A percentile compares a stretch with the other conserved stretches of the same genome.
These are phyloP conservation scores for Callosobruchus maculatus DNA, from an alignment of 2,888 invertebrate species.

Conservation along the genomic window DNA sequence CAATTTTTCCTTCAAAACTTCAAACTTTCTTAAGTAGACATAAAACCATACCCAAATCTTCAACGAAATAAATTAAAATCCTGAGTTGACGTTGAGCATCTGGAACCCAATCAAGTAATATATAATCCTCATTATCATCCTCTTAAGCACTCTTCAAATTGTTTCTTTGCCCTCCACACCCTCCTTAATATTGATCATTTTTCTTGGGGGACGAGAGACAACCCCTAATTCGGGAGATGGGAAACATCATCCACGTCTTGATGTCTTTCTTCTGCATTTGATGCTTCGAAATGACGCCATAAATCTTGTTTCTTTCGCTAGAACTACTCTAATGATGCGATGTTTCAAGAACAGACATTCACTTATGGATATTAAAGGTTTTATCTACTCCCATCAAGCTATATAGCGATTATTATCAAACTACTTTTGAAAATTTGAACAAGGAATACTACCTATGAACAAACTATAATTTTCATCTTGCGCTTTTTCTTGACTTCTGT, in stretches of 20 bases:
- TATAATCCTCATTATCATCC: constrained; percentile 3
- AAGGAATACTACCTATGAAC: too few relatives aligned
- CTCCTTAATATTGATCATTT: not conserved
- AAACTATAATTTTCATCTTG: too few relatives aligned
- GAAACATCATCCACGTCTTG: not conserved
- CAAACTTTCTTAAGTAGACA: too few relatives aligned
- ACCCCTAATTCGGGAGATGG: not conserved
- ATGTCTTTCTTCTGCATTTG: not conserved
- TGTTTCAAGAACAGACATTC: not conserved
- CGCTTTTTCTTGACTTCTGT: too few relatives aligned
- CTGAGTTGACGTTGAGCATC: not conserved
- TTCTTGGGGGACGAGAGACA: not conserved
- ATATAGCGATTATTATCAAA: too few relatives aligned
- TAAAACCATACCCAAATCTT: not conserved
- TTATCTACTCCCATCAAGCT: not conserved
- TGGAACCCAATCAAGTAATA: constrained; percentile 1
- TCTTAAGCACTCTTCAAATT: constrained; percentile 1
- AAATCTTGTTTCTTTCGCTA: not conserved
- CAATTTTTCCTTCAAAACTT: too few relatives aligned
- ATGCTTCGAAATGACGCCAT: not conserved
- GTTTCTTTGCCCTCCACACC: not conserved
- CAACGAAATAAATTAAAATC: not conserved
- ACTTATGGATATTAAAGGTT: not conserved
- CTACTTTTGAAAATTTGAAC: too few relatives aligned
- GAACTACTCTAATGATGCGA: not conserved